Evolutionary conservation across 2,888 invertebrate species (phyloP).

Genomic region (Diadromus collaris): DNA sequence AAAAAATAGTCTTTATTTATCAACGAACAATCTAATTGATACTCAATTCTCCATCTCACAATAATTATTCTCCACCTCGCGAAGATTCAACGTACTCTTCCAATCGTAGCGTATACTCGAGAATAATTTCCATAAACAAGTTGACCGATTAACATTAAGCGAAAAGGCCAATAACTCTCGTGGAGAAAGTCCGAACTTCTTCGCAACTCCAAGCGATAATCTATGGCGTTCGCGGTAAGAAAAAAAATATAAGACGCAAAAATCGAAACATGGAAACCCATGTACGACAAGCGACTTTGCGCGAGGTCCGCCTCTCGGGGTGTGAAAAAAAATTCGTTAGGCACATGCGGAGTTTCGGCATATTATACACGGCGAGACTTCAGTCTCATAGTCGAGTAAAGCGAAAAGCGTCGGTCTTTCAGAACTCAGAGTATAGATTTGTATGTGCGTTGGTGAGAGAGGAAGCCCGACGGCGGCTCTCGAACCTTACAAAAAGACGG

Average conservation of each 20-base stretch:
- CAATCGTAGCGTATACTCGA: not conserved
- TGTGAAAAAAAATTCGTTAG: slow-evolving; percentile 34
- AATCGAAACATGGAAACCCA: slow-evolving; percentile 24
- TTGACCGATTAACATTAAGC: slow-evolving; percentile 22
- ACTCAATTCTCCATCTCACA: not conserved
- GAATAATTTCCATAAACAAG: slow-evolving; percentile 1
- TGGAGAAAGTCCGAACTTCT: not conserved
- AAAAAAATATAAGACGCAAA: slow-evolving; percentile 23
- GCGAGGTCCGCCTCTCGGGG: slow-evolving; percentile 16
- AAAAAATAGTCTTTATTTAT: too few relatives aligned
- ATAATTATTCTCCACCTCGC: not conserved
- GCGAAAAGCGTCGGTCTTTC: slow-evolving; percentile 22
- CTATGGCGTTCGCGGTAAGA: not conserved
- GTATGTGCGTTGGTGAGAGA: slow-evolving; percentile 57
- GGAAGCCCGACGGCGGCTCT: slow-evolving; percentile 61
- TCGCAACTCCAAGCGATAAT: not conserved
- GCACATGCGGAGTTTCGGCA: slow-evolving; percentile 34
- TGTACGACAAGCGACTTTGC: slow-evolving; percentile 32
- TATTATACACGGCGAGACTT: slow-evolving; percentile 20
- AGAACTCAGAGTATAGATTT: slow-evolving; percentile 42
- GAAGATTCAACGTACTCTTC: not conserved
- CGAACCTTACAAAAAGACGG: slow-evolving; percentile 60
- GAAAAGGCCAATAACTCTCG: not conserved
- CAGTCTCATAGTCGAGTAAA: slow-evolving; percentile 9
- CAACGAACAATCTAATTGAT: slow-evolving; percentile 2